Evolutionary conservation across 2,113 vertebrate genomes (phyloP).

Genomic region (Siniperca chuatsi): DNA sequence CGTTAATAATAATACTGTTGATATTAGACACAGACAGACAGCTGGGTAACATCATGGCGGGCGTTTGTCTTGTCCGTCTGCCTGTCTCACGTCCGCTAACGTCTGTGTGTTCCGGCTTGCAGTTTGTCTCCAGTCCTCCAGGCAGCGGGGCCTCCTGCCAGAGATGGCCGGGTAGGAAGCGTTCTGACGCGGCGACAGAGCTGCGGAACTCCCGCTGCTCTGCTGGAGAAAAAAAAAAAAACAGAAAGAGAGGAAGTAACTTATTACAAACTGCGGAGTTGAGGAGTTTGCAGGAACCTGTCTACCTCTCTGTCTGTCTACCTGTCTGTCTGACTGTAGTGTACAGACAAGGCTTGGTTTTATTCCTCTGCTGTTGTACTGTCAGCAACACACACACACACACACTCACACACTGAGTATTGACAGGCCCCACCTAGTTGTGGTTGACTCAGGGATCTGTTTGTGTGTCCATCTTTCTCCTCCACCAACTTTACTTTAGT

Average conservation of each 20-base stretch:
- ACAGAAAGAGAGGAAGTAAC: constrained; percentile 40
- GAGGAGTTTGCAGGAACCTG: constrained; percentile 32
- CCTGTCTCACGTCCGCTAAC: neutral
- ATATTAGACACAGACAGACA: constrained; percentile 13
- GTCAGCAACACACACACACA: constrained; percentile 51
- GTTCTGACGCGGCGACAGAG: constrained; percentile 39
- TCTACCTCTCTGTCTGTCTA: neutral
- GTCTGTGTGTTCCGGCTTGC: neutral
- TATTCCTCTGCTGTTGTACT: constrained; percentile 55
- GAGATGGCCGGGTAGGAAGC: constrained; percentile 38
- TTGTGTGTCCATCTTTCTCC: constrained; percentile 41
- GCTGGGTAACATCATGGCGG: constrained; percentile 24
- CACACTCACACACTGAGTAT: constrained; percentile 34
- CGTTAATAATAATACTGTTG: constrained; percentile 19
- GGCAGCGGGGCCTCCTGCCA: constrained; percentile 55
- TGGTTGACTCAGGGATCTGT: constrained; percentile 62
- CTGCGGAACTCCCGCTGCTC: constrained; percentile 55
- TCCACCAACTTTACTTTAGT: constrained; percentile 61
- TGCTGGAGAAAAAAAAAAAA: constrained; percentile 11
- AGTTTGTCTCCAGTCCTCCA: constrained; percentile 24
- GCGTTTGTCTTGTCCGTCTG: constrained; percentile 3
- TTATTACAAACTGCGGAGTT: constrained; percentile 30
- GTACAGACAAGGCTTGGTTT: constrained; percentile 52
- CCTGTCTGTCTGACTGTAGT: constrained; percentile 8
- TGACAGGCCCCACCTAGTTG: constrained; percentile 79